These are phyloP conservation scores for Rostratula benghalensis DNA, from an alignment of 2,113 vertebrate genomes.

Conservation along the genomic window DNA sequence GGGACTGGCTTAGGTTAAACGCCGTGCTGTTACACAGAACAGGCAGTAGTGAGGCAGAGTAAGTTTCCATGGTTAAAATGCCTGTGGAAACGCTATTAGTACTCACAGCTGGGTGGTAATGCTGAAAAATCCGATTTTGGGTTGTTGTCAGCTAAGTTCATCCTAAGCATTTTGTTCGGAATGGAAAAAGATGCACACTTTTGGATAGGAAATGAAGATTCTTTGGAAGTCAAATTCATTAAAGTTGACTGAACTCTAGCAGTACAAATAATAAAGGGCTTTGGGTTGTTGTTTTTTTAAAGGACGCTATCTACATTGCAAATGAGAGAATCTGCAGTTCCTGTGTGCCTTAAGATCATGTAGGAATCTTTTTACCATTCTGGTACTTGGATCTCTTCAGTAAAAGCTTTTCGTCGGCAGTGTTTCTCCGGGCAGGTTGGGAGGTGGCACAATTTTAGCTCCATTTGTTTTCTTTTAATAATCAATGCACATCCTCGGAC, in stretches of 20 bases:
- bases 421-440: background rate
- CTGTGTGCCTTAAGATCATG: background rate
- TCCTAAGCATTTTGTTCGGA: background rate
- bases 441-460: slow-evolving; percentile 8
- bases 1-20: slow-evolving; percentile 72
- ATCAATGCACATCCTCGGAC: slow-evolving; percentile 33
- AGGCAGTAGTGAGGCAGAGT: slow-evolving; percentile 64
- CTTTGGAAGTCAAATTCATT: background rate
- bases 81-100: background rate
- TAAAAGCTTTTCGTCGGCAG: background rate
- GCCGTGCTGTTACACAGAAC: slow-evolving; percentile 77
- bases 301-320: background rate
- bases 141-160: background rate
- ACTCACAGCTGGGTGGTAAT: background rate
- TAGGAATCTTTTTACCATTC: slow-evolving; percentile 39
- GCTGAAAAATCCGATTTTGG: background rate
- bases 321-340: slow-evolving; percentile 10
- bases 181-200: background rate
- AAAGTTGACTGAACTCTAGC: background rate
- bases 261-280: background rate
- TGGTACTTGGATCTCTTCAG: slow-evolving; percentile 12
- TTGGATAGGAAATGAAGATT: background rate
- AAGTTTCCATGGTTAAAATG: slow-evolving; percentile 78
- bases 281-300: background rate
- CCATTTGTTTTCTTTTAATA: slow-evolving; percentile 39